Evolutionary conservation across 1,140 invertebrate genomes (phyloP).

Genomic region (Chrysoperla carnea): DNA sequence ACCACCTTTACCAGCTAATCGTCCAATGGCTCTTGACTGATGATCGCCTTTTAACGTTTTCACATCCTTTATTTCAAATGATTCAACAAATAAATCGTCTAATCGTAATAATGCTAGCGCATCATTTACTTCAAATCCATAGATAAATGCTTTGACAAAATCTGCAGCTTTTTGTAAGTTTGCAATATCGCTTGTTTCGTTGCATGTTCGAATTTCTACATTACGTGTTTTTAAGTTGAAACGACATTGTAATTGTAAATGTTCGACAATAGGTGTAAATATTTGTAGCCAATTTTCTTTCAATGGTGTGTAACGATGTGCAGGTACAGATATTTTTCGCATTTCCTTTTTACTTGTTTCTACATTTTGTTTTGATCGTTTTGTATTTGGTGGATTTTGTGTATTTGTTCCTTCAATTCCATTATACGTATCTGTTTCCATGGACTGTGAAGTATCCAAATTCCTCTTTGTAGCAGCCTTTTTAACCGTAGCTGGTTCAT

Average conservation of each 20-base stretch:
- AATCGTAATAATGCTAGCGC: conserved; percentile 84
- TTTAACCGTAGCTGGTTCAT: no score
- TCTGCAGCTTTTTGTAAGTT: conserved; percentile 95
- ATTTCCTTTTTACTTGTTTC: conserved; percentile 36
- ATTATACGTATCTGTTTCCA: conserved; percentile 44
- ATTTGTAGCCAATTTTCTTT: conserved; percentile 97
- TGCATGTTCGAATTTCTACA: conserved; percentile 64
- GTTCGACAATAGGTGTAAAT: conserved; percentile 89
- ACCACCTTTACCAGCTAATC: conserved; percentile 93
- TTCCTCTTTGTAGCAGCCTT: no score
- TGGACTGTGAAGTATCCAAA: conserved; percentile 7
- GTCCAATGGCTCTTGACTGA: conserved; percentile 83
- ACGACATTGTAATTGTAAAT: conserved; percentile 82
- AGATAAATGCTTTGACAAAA: conserved; percentile 92
- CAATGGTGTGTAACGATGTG: conserved; percentile 71
- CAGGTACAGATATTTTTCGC: conserved; percentile 42
- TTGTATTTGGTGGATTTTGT: conserved; percentile 23
- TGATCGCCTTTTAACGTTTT: conserved; percentile 94
- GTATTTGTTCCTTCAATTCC: conserved; percentile 39
- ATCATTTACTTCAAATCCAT: conserved; percentile 96
- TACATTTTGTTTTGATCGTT: conserved; percentile 28
- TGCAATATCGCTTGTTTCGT: conserved; percentile 70
- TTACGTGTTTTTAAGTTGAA: conserved; percentile 87
- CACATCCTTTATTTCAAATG: conserved; percentile 94
- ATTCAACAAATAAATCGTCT: conserved; percentile 94